These are phyloP conservation scores for Ceryle rudis DNA, from an alignment of 2,797 vertebrate species.

Conservation along the genomic window DNA sequence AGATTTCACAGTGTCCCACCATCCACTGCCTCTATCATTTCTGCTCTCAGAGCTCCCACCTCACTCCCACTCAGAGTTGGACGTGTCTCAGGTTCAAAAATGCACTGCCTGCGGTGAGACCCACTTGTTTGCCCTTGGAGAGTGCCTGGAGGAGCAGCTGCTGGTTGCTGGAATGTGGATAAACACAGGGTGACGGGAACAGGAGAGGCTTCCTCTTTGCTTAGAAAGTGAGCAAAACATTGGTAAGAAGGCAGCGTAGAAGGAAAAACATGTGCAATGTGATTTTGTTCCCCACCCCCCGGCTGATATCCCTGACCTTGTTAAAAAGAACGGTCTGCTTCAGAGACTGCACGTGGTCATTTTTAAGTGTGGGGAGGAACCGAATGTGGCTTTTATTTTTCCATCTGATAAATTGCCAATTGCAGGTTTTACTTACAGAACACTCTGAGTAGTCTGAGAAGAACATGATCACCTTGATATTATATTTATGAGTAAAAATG, in stretches of 20 bases:
- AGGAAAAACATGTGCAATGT: conserved; percentile 31
- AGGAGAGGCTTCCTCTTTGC: conserved; percentile 80
- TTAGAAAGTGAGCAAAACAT: conserved; percentile 79
- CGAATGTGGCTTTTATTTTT: conserved; percentile 55
- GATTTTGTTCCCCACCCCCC: neutral
- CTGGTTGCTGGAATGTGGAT: conserved; percentile 66
- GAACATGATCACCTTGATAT: conserved; percentile 63
- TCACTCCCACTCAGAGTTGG: conserved; percentile 4
- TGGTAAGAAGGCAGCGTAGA: conserved; percentile 46
- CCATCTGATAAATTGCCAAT: conserved; percentile 53
- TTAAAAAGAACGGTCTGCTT: conserved; percentile 29
- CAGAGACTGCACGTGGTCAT: conserved; percentile 39
- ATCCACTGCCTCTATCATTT: neutral
- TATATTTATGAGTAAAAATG: conserved; percentile 70
- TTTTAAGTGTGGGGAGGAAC: conserved; percentile 38
- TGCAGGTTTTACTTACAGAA: conserved; percentile 59
- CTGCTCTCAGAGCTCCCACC: conserved; percentile 18
- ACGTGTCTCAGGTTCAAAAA: neutral
- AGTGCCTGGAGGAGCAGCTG: conserved; percentile 13
- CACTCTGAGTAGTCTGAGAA: conserved; percentile 47
- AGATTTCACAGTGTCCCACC: conserved; percentile 13
- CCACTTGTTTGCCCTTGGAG: conserved; percentile 63
- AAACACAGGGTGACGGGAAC: conserved; percentile 75
- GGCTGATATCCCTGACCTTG: conserved; percentile 51
- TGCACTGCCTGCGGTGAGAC: neutral